Percentiles rank a stretch among this genome's conserved stretches.
These are phyloP conservation scores for Microcebus griseorufus DNA, from an alignment of 2,113 vertebrate genomes.

Conservation along the genomic window DNA sequence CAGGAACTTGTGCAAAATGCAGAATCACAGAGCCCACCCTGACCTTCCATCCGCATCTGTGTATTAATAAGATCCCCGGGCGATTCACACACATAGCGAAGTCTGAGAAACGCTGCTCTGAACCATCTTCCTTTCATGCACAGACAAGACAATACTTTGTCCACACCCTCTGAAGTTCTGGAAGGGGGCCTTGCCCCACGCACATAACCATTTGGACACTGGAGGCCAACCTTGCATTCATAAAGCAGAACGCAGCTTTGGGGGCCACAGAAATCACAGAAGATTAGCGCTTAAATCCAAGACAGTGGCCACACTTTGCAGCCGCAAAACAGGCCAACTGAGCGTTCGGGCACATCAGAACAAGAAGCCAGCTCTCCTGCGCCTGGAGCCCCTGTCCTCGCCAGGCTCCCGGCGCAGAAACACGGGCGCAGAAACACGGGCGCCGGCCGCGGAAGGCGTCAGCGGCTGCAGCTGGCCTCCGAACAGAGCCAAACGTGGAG, in stretches of 20 bases:
- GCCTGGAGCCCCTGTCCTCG: neutral
- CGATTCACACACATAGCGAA: neutral
- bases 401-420: neutral
- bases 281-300: neutral
- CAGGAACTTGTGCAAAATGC: too few species aligned
- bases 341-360: neutral
- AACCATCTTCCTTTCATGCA: neutral
- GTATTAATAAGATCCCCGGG: too few species aligned
- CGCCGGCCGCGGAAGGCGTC: neutral
- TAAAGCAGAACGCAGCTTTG: neutral
- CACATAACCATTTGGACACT: neutral
- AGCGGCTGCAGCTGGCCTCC: neutral
- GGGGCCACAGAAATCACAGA: neutral
- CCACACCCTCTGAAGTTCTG: neutral
- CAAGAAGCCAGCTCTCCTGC: neutral
- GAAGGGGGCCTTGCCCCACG: neutral
- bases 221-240: neutral
- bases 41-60: too few species aligned
- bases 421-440: rapidly evolving
- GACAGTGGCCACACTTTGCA: neutral
- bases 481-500: neutral
- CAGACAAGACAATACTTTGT: neutral
- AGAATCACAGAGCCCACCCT: too few species aligned
- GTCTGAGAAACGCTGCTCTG: neutral
- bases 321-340: neutral